A percentile compares a stretch with the other conserved stretches of the same genome.
phyloP scores from a whole-genome alignment of 2,113 vertebrate species.

The Gallinago undulata region DNA sequence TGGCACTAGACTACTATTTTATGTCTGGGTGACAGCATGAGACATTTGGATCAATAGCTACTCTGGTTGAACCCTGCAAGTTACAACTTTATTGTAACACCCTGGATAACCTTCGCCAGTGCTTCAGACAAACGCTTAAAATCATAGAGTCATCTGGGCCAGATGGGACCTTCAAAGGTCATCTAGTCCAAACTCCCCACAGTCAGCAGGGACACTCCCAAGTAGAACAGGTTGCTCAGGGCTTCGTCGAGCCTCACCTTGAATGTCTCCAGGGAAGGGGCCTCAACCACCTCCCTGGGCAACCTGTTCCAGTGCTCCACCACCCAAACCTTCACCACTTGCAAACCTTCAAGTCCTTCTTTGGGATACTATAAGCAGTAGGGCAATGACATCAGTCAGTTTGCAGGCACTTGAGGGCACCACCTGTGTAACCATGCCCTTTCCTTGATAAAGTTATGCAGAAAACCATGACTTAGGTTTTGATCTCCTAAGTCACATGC shows the following conservation, averaged over 20 bases:
- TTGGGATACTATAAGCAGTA: not conserved
- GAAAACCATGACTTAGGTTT: not conserved
- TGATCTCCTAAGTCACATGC: accelerated
- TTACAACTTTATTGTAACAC: not conserved
- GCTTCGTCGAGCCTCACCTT: too few species aligned
- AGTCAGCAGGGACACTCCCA: too few species aligned
- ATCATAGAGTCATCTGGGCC: too few species aligned
- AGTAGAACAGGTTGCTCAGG: too few species aligned
- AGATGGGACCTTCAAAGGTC: too few species aligned
- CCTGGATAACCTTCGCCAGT: not conserved
- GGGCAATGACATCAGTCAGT: not conserved
- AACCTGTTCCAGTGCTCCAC: too few species aligned
- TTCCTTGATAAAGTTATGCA: not conserved
- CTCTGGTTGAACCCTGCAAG: not conserved
- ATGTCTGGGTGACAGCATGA: not conserved
- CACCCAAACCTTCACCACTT: not conserved
- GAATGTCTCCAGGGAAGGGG: too few species aligned
- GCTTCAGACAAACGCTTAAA: not conserved
- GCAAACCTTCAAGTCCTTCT: not conserved
- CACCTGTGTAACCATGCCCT: accelerated
- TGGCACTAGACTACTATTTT: not conserved
- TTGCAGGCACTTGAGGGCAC: not conserved
- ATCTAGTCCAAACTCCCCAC: too few species aligned
- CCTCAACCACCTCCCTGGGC: too few species aligned
- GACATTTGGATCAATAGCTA: not conserved